Base-by-base conservation (phyloP, 2,797 vertebrate species). In the Cephalopachus bancanus region DNA sequence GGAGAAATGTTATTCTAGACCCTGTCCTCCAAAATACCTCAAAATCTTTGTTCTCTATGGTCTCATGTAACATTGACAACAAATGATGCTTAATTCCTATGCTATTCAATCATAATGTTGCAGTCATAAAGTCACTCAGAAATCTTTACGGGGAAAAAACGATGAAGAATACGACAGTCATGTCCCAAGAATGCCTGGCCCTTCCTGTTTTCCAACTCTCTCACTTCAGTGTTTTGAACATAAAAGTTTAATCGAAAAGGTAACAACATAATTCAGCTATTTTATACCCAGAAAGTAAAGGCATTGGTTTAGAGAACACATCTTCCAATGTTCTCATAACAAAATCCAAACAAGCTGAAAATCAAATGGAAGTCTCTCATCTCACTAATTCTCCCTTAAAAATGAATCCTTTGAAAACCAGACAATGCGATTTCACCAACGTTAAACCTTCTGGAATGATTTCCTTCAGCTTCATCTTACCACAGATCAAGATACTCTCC, bases 401-500 rank as follows among this genome's bases (percentile, higher is more conserved):
- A 76, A 65, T 71, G 37, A 78, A 89, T 51, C 20, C 10, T 72
- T 72, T 69, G 76, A 53, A 83, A 53, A 74, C 26, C 0, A 65
- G 20, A 91, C 16, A 83, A n/a, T 3, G 10, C n/a, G 49, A 89
- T 93, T 72, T 93, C 49, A 76, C 10, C 24, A 51, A 51, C 5
- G 17, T 37, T 71, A 76, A 89, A 16, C 33, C 90, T 87, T 91
- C 10, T 59, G 87, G 65, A 9, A 64, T 86, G 16, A 87, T 93
- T 92, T 90, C 37, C 20, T 75, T 64, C 57, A 74, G 22, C 7
- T 89, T 93, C 59, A 57, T 67, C 51, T 71, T 53, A 44, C 30
- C 37, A n/a, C 78, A 90, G 96, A 81, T 88, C 80, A 96, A 94
- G 71, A 93, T 65, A 8, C 16, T 88, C 44, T 72, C 55, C 10